Evolutionary conservation across 2,797 vertebrate genomes (phyloP), one percentile per base, ranked within the genome.

Genomic region (Sylvilagus floridanus): DNA sequence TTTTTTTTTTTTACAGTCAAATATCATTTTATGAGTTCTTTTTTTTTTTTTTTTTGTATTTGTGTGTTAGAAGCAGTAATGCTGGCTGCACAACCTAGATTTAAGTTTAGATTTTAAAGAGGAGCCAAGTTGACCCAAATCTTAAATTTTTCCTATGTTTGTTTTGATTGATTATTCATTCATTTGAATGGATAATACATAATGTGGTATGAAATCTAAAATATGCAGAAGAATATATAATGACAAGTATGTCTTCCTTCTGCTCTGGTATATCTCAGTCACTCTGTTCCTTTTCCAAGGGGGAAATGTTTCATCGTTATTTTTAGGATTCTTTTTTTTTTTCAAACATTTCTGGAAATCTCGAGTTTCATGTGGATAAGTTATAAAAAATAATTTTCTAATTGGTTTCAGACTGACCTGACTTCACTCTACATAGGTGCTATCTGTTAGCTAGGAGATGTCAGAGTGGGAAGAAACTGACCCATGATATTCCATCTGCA

Each of bases 291-390:
- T 42, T 79, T 92, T 81, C 52, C 57, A 82, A 76, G 47, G 71
- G 26, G 24, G 84, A 94, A 73, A 57, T 52, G 35, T 82, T 77
- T 93, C 63, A n/a, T 82, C 85, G 19, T 62, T 84, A 81, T 69
- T 62, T 76, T 54, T 77, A 66, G 86, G 66, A 21, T 75, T 47
- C 21, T 92, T 96, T 54, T 77, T 75, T 17, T 28, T 92, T 96
- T 84, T 68, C 5, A 78, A 12, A 71, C 6, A 71, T 87, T 75
- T 87, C 37, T 68, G 7, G 72, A 90, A 71, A 83, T 90, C 12
- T 69, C n/a, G 78, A 89, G 5, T 14, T 65, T 82, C 52, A 52
- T 73, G 32, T 52, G 14, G 7, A 85, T 77, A 83, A 52, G 5
- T 66, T 63, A 82, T 66, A 79, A 72, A 90, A 90, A 83, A 65